phyloP scores from a whole-genome alignment of 2,797 vertebrate species.

The Enteromius argenteus region DNA sequence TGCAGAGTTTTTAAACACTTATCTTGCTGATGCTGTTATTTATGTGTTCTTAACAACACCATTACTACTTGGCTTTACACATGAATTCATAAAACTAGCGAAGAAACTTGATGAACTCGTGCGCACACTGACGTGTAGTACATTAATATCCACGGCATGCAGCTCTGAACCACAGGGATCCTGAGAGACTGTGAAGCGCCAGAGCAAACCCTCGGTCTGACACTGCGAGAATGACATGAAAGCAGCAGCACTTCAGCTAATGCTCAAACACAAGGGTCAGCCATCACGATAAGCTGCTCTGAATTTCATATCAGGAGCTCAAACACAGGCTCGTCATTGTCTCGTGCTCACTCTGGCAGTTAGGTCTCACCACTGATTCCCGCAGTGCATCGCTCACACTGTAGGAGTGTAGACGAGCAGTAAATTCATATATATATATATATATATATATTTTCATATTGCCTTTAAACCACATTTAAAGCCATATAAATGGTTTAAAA shows the following conservation, averaged over 20 bases:
- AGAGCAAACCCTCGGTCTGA: slow-evolving; percentile 25
- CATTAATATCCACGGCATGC: slow-evolving; percentile 49
- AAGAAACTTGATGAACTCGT: slow-evolving; percentile 42
- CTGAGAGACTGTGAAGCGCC: slow-evolving; percentile 4
- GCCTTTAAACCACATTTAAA: background rate
- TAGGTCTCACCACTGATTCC: slow-evolving; percentile 6
- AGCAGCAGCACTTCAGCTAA: slow-evolving; percentile 28
- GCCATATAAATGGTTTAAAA: background rate
- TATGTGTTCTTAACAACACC: background rate
- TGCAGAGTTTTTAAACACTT: background rate
- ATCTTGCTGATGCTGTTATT: background rate
- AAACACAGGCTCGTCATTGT: slow-evolving; percentile 28
- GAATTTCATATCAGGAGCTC: slow-evolving; percentile 45
- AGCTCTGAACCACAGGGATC: slow-evolving; percentile 31
- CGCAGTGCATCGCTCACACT: background rate
- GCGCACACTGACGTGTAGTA: background rate
- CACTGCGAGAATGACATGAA: slow-evolving; percentile 25
- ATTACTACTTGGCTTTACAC: slow-evolving; percentile 51
- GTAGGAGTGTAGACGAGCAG: background rate
- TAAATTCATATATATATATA: background rate
- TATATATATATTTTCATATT: background rate
- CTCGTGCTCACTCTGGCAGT: slow-evolving; percentile 13
- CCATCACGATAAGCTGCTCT: slow-evolving; percentile 42
- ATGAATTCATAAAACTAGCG: slow-evolving; percentile 21
- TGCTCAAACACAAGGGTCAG: slow-evolving; percentile 47